Percentiles rank a stretch among this genome's conserved stretches.
Evolutionary conservation across 1,140 invertebrate genomes (phyloP).

Genomic region (Scaptomyza pallida): DNA sequence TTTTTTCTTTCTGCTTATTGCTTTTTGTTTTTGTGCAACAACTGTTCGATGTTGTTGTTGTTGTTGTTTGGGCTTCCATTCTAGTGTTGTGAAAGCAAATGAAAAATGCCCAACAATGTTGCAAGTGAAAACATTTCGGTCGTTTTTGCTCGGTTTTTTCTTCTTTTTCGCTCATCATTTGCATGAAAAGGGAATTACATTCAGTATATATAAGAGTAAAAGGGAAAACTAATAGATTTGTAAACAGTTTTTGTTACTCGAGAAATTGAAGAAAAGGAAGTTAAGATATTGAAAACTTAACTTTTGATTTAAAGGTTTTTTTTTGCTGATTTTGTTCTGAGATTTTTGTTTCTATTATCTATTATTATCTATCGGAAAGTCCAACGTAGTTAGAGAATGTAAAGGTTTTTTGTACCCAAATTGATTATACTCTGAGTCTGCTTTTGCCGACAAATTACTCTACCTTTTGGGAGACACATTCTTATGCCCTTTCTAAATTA

Average conservation of each 20-base stretch:
- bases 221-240: slow-evolving; percentile 18
- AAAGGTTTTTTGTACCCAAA: too few relatives aligned
- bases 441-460: too few relatives aligned
- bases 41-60: slow-evolving; percentile 12
- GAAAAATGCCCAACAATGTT: not conserved
- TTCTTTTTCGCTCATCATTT: slow-evolving; percentile 1
- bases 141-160: not conserved
- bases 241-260: not conserved
- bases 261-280: not conserved
- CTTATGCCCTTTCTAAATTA: too few relatives aligned
- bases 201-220: slow-evolving; percentile 12
- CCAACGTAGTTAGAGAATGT: too few relatives aligned
- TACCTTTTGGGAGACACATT: too few relatives aligned
- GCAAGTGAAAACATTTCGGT: slow-evolving; percentile 42
- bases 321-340: too few relatives aligned
- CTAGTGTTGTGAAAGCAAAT: slow-evolving; percentile 32
- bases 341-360: too few relatives aligned
- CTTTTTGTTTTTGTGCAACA: slow-evolving; percentile 36
- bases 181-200: slow-evolving; percentile 16
- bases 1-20: slow-evolving; percentile 42
- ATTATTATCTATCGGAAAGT: too few relatives aligned
- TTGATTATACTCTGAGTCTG: too few relatives aligned
- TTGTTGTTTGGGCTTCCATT: slow-evolving; percentile 23
- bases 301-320: too few relatives aligned
- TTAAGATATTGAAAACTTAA: not conserved